Evolutionary conservation across 2,888 invertebrate species (phyloP), one percentile per base, ranked within the genome.

Genomic region (Caenorhabditis sinica): DNA sequence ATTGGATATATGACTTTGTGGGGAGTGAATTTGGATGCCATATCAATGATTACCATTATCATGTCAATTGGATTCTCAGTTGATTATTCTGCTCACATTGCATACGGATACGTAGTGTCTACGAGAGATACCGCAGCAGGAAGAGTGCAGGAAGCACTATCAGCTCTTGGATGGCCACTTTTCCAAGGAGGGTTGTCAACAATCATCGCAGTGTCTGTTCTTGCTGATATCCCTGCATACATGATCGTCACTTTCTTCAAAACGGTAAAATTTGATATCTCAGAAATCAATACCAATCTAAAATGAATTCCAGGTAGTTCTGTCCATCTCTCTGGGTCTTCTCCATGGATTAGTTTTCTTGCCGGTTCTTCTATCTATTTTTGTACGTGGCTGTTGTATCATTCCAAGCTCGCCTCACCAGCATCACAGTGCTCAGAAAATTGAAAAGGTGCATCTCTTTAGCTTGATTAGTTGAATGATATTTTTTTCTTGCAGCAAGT

Each of bases 1-100:
- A 96, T 97, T 2, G 97, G 97, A 11, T 97, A 97, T 94, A 97
- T 97, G 97, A 96, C 97, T 0, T 94, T 97, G 33, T 97, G 97
- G 97, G 95, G 95, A 89, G 97, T 97, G 9, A 97, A 96, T 92
- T 94, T 97, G 76, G 92, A 92, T 75, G 92, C 92, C 0, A 97
- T 97, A 91, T 97, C 97, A 0, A 92, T 92, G 92, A 92, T 92
- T 68, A 92, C 92, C 20, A 94, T 97, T 75, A 97, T 97, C 89
- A 97, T 97, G 97, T 97, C 97, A 93, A 97, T 97, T 85, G 97
- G 97, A 72, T 97, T 97, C 94, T 96, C 96, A 9, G 97, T 97
- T 0, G 97, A 97, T 93, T 97, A 97, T 93, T 96, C 97, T 0
- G 97, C 97, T 17, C 92, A 92, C 82, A 92, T 93, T 65, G 92